phyloP scores from a whole-genome alignment of 2,113 vertebrate species.

The Spilogale gracilis region DNA sequence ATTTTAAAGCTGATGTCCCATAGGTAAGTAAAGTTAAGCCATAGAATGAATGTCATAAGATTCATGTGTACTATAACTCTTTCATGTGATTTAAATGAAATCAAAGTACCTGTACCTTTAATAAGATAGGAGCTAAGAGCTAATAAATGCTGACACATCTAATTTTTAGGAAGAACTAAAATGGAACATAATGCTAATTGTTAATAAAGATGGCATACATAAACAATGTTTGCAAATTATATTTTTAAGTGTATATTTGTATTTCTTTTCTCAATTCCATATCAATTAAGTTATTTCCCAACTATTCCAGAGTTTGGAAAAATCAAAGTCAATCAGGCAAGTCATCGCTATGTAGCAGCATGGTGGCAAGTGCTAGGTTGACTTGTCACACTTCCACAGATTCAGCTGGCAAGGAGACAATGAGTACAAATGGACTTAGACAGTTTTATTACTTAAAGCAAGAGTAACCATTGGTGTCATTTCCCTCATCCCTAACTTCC shows the following conservation, averaged over 20 bases:
- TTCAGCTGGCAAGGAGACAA: neutral
- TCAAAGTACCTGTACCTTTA: slow-evolving; percentile 75
- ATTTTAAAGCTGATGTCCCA: slow-evolving; percentile 78
- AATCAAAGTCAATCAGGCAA: neutral
- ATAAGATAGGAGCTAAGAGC: slow-evolving; percentile 77
- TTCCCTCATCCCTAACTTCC: neutral
- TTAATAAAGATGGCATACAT: slow-evolving; percentile 42
- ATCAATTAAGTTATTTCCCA: neutral
- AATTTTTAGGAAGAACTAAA: slow-evolving; percentile 77
- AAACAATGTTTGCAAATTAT: neutral
- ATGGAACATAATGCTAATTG: slow-evolving; percentile 79
- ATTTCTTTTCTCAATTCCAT: neutral
- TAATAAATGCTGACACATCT: slow-evolving; percentile 69
- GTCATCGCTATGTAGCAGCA: neutral
- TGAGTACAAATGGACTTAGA: neutral
- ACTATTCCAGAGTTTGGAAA: neutral
- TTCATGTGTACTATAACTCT: slow-evolving; percentile 79
- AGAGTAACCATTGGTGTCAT: neutral
- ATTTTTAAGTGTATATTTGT: neutral
- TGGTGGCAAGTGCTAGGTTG: neutral
- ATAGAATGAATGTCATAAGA: slow-evolving; percentile 80
- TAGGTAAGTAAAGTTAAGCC: slow-evolving; percentile 80
- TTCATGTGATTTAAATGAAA: slow-evolving; percentile 84
- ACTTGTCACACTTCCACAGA: neutral
- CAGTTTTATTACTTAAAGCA: neutral